Base-by-base conservation (phyloP, 2,797 vertebrate species). In the Moxostoma hubbsi region DNA sequence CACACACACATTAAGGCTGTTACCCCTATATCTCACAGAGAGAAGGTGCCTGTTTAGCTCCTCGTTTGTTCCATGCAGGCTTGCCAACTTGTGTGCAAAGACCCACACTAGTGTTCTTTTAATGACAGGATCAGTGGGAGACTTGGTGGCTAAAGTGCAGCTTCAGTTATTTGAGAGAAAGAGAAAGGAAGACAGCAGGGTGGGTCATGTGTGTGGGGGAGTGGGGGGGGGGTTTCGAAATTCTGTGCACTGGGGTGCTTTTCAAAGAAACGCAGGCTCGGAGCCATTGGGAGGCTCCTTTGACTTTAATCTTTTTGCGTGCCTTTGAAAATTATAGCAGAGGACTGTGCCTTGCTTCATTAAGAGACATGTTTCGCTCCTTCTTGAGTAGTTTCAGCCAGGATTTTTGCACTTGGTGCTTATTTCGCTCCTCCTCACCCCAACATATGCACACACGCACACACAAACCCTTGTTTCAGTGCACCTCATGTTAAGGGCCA, bases 261-360 rank as follows among this genome's bases (percentile, higher is more conserved):
- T 94, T 95, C 94, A 95, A 95, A 95, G 93, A 91, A 92, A 88
- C 59, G 87, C 91, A 93, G 91, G 93, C 91, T 93, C 88, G 91
- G 93, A 93, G 93, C 94, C 94, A 95, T 94, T 95, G 94, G 94
- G 93, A 94, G 93, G 86, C 92, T 93, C 92, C 93, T 94, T 94
- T 94, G 93, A 95, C 94, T 95, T 95, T 95, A 95, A 95, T 95
- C 94, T 95, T 92, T 89, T 64, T 83, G 87, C 89, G 84, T 83
- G 91, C 92, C 94, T 95, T 95, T 95, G 94, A 95, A 94, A 94
- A 94, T 94, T 93, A 95, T 90, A 93, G 92, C 92, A 90, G 90
- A 93, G 93, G 91, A 93, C 93, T 92, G 93, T 87, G 92, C 93
- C 85, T 90, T 90, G 93, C 93, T 95, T 95, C 94, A 95, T 95